Percentiles rank a stretch among this genome's conserved stretches.
Evolutionary conservation across 1,140 invertebrate species (phyloP).

Genomic region (Oedothorax gibbosus): DNA sequence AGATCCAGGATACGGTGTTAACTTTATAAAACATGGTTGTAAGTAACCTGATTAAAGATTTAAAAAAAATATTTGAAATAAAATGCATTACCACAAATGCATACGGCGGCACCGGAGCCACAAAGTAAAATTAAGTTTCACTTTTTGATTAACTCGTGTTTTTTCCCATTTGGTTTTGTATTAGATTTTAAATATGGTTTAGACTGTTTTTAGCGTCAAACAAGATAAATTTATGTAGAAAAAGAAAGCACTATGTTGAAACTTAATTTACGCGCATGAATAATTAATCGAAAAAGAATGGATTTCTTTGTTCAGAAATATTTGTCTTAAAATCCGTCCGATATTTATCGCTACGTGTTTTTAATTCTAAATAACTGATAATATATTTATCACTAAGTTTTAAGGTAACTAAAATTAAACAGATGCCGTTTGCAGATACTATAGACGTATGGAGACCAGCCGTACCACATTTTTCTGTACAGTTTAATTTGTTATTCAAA

Average conservation of each 20-base stretch:
- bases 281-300: conserved; percentile 41
- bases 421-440: no score
- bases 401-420: no score
- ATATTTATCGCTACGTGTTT: no score
- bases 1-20: conserved; percentile 17
- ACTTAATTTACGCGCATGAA: conserved; percentile 42
- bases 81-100: conserved; percentile 42
- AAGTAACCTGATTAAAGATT: conserved; percentile 52
- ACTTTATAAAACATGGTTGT: conserved; percentile 20
- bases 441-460: no score
- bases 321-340: no score
- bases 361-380: no score
- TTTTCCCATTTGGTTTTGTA: conserved; percentile 1
- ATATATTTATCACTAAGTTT: no score
- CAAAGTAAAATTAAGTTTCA: conserved; percentile 52
- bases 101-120: conserved; percentile 3
- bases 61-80: conserved; percentile 28
- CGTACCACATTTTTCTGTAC: no score
- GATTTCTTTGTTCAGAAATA: conserved; percentile 13
- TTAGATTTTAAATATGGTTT: conserved; percentile 53
- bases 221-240: conserved; percentile 11
- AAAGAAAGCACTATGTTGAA: conserved; percentile 7
- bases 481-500: no score
- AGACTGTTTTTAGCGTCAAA: conserved; percentile 11
- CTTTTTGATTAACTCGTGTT: conserved; percentile 55